Evolutionary conservation across 2,888 invertebrate genomes (phyloP).

Genomic region (Antheraea assamensis): DNA sequence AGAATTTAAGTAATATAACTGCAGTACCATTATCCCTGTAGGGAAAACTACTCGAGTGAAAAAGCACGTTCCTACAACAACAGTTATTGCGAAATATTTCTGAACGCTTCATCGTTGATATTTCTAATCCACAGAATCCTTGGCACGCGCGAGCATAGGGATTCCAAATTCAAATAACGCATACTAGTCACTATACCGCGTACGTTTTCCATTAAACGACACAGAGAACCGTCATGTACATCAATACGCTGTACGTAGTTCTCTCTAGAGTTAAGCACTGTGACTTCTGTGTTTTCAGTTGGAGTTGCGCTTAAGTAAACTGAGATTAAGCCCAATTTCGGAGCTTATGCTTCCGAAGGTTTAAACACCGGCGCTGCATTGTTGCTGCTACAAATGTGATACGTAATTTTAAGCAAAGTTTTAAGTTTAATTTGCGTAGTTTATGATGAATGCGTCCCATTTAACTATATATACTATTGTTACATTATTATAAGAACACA

Average conservation of each 20-base stretch:
- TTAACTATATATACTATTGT: not conserved
- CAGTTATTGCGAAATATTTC: conserved; percentile 47
- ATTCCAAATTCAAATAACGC: conserved; percentile 69
- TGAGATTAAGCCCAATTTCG: conserved; percentile 67
- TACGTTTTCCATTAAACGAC: conserved; percentile 47
- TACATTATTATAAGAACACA: not conserved
- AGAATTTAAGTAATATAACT: not conserved
- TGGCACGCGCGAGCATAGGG: conserved; percentile 57
- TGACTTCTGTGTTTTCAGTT: conserved; percentile 44
- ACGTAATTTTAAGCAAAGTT: conserved; percentile 15
- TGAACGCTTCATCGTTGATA: conserved; percentile 46
- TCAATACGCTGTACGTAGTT: conserved; percentile 34
- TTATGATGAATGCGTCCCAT: not conserved
- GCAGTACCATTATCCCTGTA: not conserved
- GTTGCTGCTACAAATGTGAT: conserved; percentile 34
- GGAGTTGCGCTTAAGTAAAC: conserved; percentile 59
- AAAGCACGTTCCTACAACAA: conserved; percentile 42
- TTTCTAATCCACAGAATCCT: conserved; percentile 66
- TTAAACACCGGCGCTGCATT: conserved; percentile 48
- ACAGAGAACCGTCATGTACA: conserved; percentile 37
- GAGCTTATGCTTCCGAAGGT: conserved; percentile 60
- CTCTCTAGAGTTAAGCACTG: conserved; percentile 41
- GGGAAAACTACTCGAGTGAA: conserved; percentile 28
- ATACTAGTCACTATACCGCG: conserved; percentile 42
- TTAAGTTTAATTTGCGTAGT: conserved; percentile 14